Base-by-base conservation (phyloP, 2,888 invertebrate species). In the Calliopum simillimum region DNA sequence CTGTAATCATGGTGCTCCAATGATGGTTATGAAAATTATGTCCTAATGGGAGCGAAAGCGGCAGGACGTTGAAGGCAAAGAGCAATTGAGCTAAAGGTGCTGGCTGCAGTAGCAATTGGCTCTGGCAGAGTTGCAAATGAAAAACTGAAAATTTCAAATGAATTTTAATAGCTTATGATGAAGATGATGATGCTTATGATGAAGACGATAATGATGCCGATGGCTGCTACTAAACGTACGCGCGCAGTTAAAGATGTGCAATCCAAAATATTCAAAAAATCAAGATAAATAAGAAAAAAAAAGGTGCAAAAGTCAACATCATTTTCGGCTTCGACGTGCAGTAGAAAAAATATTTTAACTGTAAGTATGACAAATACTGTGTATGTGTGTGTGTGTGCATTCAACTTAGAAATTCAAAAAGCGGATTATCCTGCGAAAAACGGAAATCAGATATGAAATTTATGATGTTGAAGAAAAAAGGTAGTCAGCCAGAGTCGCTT, bases 361-460 rank as follows among this genome's bases (percentile, higher is more conserved):
- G n/a, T n/a, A n/a, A n/a, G n/a, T n/a, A n/a, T n/a, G n/a, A n/a
- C n/a, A n/a, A 6, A 33, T 33, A 33, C 5, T 8, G 1, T 2
- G 33, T 33, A n/a, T 33, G 33, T 33, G 8, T 8, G 1, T 33
- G 8, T 33, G 5, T 3, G 8, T 33, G 33, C 8, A 33, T 33
- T 19, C 23, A 53, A 19, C 19, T 61, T 61, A 46, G 61, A 44
- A 33, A 61, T 61, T 43, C 61, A 16, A 46, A 12, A 44, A 61
- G 23, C 61, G 61, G 61, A 61, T 61, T 61, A 63, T 63, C 25
- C 63, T 49, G 63, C 33, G 25, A 63, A 49, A 5, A 49, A 49
- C 63, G 63, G 49, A 63, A 53, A 64, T 53, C 64, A 64, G 64
- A 64, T 64, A 64, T 51, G 64, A 64, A 63, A 64, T 51, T 64